These are phyloP conservation scores for Macaria liturata DNA, from an alignment of 2,888 invertebrate species.

Conservation along the genomic window DNA sequence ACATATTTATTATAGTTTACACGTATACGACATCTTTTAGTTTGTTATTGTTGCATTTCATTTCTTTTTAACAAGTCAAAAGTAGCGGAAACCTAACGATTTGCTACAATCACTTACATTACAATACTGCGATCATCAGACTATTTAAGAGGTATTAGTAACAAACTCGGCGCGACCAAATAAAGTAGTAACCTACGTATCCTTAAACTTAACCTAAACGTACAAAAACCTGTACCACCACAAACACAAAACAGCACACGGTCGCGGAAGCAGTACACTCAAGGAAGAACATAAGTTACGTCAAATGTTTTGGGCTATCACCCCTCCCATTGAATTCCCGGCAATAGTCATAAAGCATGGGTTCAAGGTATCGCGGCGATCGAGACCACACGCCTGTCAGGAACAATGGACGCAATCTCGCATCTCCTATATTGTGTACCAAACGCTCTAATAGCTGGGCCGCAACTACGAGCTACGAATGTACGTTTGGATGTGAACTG, in stretches of 20 bases:
- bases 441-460: slow-evolving; percentile 62
- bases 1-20: too few relatives aligned
- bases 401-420: slow-evolving; percentile 65
- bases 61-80: too few relatives aligned
- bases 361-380: slow-evolving; percentile 14
- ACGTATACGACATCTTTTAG: too few relatives aligned
- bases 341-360: slow-evolving; percentile 37
- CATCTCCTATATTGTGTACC: slow-evolving; percentile 70
- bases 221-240: too few relatives aligned
- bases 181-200: too few relatives aligned
- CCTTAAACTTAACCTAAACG: too few relatives aligned
- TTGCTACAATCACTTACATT: too few relatives aligned
- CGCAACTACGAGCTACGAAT: slow-evolving; percentile 22
- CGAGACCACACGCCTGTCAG: slow-evolving; percentile 42
- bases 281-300: slow-evolving; percentile 17
- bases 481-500: slow-evolving; percentile 15
- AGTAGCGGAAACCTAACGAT: too few relatives aligned
- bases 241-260: neutral
- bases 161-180: too few relatives aligned
- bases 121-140: too few relatives aligned
- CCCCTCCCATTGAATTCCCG: slow-evolving; percentile 29
- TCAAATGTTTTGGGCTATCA: slow-evolving; percentile 23
- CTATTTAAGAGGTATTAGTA: too few relatives aligned
- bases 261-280: neutral
- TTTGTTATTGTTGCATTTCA: too few relatives aligned